These are phyloP conservation scores for Erebia palarica DNA, from an alignment of 2,888 invertebrate species.

Conservation along the genomic window DNA sequence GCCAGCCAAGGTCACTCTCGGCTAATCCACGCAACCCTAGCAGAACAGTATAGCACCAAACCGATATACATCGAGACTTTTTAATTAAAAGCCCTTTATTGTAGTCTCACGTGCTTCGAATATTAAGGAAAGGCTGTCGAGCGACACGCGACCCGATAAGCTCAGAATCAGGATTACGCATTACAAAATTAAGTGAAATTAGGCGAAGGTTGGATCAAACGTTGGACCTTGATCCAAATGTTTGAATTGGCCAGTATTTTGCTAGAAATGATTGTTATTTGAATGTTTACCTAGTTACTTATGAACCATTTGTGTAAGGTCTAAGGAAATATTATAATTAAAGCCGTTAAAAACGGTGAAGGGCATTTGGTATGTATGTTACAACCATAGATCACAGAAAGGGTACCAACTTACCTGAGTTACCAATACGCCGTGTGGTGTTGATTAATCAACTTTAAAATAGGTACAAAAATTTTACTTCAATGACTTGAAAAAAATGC, in stretches of 20 bases:
- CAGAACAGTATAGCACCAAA: constrained; percentile 53
- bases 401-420: too few species aligned
- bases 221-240: constrained; percentile 64
- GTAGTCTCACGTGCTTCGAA: constrained; percentile 63
- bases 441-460: too few species aligned
- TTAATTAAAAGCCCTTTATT: constrained; percentile 64
- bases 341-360: background rate
- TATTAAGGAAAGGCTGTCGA: constrained; percentile 55
- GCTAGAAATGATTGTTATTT: constrained; percentile 21
- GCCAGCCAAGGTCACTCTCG: constrained; percentile 73
- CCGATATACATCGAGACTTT: constrained; percentile 66
- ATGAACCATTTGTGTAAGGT: background rate
- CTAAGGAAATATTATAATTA: constrained; percentile 1
- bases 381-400: background rate
- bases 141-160: constrained; percentile 70
- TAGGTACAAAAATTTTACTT: too few species aligned
- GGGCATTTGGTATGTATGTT: background rate
- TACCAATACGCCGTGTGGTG: too few species aligned
- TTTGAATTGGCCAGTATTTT: constrained; percentile 36
- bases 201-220: constrained; percentile 51
- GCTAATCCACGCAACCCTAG: constrained; percentile 70
- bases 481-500: too few species aligned
- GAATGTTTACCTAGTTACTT: constrained; percentile 7
- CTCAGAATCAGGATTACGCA: constrained; percentile 65
- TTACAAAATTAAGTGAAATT: constrained; percentile 63